Base-by-base conservation (phyloP, 1,140 invertebrate genomes). In the Meloidogyne hapla region DNA sequence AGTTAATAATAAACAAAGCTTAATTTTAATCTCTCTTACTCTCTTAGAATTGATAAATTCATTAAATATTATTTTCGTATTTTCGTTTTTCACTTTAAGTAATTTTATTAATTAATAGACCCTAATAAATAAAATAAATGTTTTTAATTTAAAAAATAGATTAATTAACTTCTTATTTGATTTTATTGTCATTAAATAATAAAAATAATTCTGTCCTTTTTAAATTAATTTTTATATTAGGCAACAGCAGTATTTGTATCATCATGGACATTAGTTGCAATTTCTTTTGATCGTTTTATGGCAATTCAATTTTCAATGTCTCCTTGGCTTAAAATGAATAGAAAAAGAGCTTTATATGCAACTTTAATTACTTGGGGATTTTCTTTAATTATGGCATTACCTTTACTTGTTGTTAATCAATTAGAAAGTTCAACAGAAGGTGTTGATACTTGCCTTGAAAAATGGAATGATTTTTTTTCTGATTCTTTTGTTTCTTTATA, bases 211-310 rank as follows among this genome's bases (percentile, higher is more conserved):
- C 28, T 9, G 9, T 21, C 10, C 28, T 23, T 21, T 26, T 13
- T 45, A 68, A 68, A 40, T 67, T 8, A 21, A 23, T 45, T n/a
- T 12, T 63, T 8, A 33, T 72, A 13, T n/a, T 26, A 86, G 79
- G 85, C 84, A 15, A 80, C 81, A 56, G 83, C 84, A 2, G 84
- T 86, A 9, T 87, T 86, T 75, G 71, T 86, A 21, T 83, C 80
- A 62, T 84, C 85, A 0, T 86, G 85, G 85, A 86, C 85, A 1
- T 76, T 86, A 12, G 84, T 86, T n/a, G 84, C 83, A 10, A 86
- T 83, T 73, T 85, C 83, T 63, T 80, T 80, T 71, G 79, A 80
- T 69, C 80, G 79, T 45, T 80, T 80, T 63, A 76, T 76, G 80
- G 84, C 84, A 25, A 86, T 86, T 26, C 81, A 81, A 78, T 86